Conservation (phyloP, 1,140 invertebrate genomes). For the Bombus pascuorum region DNA sequence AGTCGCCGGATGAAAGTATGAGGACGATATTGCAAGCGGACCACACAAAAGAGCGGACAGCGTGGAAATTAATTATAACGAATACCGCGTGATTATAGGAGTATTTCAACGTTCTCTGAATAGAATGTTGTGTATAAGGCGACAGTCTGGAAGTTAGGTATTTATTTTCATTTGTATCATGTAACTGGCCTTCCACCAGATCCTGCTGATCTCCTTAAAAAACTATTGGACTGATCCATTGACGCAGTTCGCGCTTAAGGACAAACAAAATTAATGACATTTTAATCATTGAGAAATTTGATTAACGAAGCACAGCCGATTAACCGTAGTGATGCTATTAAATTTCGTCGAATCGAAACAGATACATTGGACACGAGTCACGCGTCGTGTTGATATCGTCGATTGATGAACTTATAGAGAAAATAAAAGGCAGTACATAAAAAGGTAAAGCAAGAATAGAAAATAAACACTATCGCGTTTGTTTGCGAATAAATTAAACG, state of each 20-base stretch:
- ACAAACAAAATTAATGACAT: constrained; percentile 15
- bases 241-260: neutral
- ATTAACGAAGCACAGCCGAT: neutral
- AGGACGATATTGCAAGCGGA: too few relatives aligned
- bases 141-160: constrained; percentile 23
- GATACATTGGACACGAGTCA: too few relatives aligned
- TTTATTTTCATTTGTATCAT: constrained; percentile 58
- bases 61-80: constrained; percentile 9
- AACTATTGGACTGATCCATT: constrained; percentile 24
- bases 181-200: constrained; percentile 27
- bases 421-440: neutral
- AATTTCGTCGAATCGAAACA: neutral
- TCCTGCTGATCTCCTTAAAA: constrained; percentile 38
- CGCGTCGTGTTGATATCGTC: too few relatives aligned
- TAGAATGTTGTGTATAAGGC: neutral
- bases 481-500: neutral
- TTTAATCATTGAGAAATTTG: constrained; percentile 6
- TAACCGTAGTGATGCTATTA: neutral
- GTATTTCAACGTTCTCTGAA: neutral
- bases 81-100: neutral
- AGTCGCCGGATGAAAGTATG: neutral
- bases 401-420: neutral
- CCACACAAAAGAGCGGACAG: neutral
- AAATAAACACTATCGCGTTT: neutral
- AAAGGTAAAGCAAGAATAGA: neutral